phyloP scores from a whole-genome alignment of 2,797 vertebrate species.

The Buceros bicornis region DNA sequence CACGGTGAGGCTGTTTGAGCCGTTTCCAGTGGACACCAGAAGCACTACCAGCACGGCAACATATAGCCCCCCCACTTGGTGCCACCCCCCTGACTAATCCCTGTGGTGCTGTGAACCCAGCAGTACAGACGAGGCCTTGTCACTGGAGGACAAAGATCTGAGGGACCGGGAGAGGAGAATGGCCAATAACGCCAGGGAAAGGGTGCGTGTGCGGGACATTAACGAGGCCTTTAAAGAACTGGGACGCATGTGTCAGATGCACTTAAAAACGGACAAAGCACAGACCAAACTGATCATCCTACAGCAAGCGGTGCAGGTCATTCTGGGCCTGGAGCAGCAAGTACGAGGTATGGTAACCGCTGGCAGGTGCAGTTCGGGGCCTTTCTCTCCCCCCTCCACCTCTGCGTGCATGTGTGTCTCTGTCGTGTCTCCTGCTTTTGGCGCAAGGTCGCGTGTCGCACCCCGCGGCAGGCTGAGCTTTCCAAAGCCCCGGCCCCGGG shows the following conservation, averaged over 20 bases:
- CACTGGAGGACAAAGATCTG: slow-evolving; percentile 97
- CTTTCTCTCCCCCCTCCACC: not conserved
- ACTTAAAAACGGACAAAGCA: slow-evolving; percentile 99
- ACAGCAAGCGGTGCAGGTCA: slow-evolving; percentile 99
- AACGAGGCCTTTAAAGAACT: slow-evolving; percentile 99
- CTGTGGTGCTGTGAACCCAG: slow-evolving; percentile 85
- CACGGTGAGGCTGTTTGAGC: slow-evolving; percentile 43
- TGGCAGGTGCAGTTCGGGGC: slow-evolving; percentile 44
- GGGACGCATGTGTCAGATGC: slow-evolving; percentile 98
- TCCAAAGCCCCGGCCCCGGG: accelerated
- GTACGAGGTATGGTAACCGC: slow-evolving; percentile 96
- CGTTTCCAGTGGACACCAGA: not conserved
- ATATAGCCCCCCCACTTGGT: slow-evolving; percentile 6
- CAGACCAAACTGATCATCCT: slow-evolving; percentile 99
- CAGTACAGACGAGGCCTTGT: slow-evolving; percentile 93
- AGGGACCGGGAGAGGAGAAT: slow-evolving; percentile 95
- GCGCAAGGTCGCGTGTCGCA: not conserved
- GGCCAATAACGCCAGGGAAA: slow-evolving; percentile 97
- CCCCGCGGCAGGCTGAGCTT: not conserved
- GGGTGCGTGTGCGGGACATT: slow-evolving; percentile 98
- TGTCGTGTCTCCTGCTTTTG: not conserved
- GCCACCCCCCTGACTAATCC: slow-evolving; percentile 76
- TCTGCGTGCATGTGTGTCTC: not conserved
- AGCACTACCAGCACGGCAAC: slow-evolving; percentile 62
- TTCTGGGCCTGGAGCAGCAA: slow-evolving; percentile 99